These are phyloP conservation scores for Telmatochromis bifrenatus DNA, from an alignment of 2,113 vertebrate species.

Conservation along the genomic window DNA sequence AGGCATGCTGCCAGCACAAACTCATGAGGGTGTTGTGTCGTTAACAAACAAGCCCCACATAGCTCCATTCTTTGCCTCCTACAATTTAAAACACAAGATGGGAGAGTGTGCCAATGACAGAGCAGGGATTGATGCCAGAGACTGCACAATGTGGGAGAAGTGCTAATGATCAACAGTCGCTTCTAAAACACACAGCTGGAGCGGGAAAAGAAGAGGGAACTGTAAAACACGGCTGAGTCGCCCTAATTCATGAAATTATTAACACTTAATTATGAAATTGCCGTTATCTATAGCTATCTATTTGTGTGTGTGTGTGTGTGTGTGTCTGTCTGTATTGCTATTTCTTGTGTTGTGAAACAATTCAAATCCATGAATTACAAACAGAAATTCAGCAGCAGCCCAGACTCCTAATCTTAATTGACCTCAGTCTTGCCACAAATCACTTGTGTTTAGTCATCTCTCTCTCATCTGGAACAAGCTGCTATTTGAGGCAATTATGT, in stretches of 20 bases:
- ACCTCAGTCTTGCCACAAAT: slow-evolving; percentile 1
- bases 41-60: slow-evolving; percentile 69
- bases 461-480: slow-evolving; percentile 8
- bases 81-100: slow-evolving; percentile 67
- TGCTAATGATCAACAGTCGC: slow-evolving; percentile 65
- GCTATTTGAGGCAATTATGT: slow-evolving; percentile 47
- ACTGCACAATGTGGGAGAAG: slow-evolving; percentile 44
- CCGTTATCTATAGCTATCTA: not conserved
- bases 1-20: slow-evolving; percentile 67
- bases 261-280: not conserved
- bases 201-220: slow-evolving; percentile 17
- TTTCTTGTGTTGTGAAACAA: not conserved
- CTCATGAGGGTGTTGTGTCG: slow-evolving; percentile 65
- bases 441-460: slow-evolving; percentile 21
- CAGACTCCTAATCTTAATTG: slow-evolving; percentile 11
- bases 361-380: not conserved
- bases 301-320: not conserved
- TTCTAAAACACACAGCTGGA: slow-evolving; percentile 63
- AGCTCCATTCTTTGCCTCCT: slow-evolving; percentile 65
- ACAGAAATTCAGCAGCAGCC: not conserved
- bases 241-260: slow-evolving; percentile 2
- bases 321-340: not conserved
- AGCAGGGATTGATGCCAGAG: slow-evolving; percentile 56
- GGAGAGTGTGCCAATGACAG: slow-evolving; percentile 54
- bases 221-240: not conserved